Evolutionary conservation across 2,113 vertebrate species (phyloP).

Genomic region (Lamprotornis superbus): DNA sequence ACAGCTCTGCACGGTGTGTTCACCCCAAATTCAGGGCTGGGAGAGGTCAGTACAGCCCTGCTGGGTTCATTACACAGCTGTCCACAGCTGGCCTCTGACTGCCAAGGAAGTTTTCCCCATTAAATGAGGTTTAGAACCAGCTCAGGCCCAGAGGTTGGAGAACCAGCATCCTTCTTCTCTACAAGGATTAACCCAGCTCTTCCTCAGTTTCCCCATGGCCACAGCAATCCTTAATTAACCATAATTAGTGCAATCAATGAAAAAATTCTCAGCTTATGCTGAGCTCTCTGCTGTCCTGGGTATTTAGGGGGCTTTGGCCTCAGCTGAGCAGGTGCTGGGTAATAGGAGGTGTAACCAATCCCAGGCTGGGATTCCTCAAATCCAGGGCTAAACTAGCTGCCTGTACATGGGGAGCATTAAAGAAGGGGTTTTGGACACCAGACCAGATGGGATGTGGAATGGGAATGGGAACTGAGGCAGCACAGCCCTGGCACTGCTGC

Average conservation of each 20-base stretch:
- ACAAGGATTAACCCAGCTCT: not conserved
- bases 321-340: not conserved
- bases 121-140: not conserved
- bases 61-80: not conserved
- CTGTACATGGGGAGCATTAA: rapidly evolving
- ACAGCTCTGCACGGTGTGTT: not conserved
- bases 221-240: too few relatives aligned
- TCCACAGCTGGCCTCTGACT: not conserved
- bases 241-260: not conserved
- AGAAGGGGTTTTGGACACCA: not conserved
- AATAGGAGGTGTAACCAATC: rapidly evolving
- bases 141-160: not conserved
- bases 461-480: not conserved
- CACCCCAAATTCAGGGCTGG: not conserved
- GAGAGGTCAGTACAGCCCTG: rapidly evolving
- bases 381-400: not conserved
- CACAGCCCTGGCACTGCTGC: not conserved
- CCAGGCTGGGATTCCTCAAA: not conserved
- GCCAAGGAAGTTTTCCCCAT: rapidly evolving
- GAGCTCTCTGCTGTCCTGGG: not conserved
- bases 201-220: not conserved
- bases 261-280: rapidly evolving
- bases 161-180: not conserved
- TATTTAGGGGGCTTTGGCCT: not conserved
- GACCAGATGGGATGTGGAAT: rapidly evolving